A percentile compares a stretch with the other conserved stretches of the same genome.
These are phyloP conservation scores for Brachionichthys hirsutus DNA, from an alignment of 2,113 vertebrate genomes.

Conservation along the genomic window DNA sequence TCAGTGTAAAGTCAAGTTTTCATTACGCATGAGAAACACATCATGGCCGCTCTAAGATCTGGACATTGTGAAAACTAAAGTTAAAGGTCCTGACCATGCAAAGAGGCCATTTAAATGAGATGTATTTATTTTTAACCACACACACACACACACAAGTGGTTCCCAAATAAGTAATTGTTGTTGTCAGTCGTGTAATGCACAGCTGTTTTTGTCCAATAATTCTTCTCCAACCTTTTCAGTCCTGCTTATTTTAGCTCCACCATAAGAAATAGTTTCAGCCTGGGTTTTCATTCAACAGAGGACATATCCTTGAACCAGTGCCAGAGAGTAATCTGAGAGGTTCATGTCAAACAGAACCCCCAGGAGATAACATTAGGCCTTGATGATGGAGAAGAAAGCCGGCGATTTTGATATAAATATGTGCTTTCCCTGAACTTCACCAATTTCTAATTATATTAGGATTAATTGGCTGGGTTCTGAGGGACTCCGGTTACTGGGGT, in stretches of 20 bases:
- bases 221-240: slow-evolving; percentile 34
- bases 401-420: slow-evolving; percentile 68
- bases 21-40: no score
- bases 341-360: slow-evolving; percentile 43
- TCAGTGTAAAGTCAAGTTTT: no score
- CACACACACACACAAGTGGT: no score
- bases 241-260: slow-evolving; percentile 10
- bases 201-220: slow-evolving; percentile 37
- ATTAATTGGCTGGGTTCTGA: slow-evolving; percentile 75
- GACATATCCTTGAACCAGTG: slow-evolving; percentile 59
- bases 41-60: no score
- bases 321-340: slow-evolving; percentile 47
- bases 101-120: slow-evolving; percentile 2
- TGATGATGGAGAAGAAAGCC: slow-evolving; percentile 21
- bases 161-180: no score
- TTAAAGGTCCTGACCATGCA: no score
- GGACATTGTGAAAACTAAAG: no score
- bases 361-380: slow-evolving; percentile 30
- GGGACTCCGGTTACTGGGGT: slow-evolving; percentile 56
- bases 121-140: no score
- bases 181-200: slow-evolving; percentile 5
- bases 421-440: slow-evolving; percentile 56
- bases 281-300: slow-evolving; percentile 49
- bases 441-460: slow-evolving; percentile 76
- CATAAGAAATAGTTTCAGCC: slow-evolving; percentile 7